Percentiles rank a stretch among this genome's conserved stretches.
These are phyloP conservation scores for Fissipunctia ypsillon DNA, from an alignment of 2,888 invertebrate genomes.

Conservation along the genomic window DNA sequence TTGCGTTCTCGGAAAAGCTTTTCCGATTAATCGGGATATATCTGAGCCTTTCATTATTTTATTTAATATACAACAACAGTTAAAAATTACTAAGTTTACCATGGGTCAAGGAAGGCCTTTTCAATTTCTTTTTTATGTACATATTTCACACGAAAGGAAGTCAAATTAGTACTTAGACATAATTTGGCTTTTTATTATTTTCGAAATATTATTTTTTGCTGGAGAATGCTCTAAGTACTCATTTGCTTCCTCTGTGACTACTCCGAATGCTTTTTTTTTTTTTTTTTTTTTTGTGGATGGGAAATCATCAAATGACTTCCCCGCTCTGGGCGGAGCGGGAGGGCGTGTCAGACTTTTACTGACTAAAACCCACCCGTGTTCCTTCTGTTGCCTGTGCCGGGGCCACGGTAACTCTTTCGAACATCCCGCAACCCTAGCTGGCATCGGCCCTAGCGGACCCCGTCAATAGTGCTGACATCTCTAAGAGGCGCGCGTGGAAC, in stretches of 20 bases:
- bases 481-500: no score
- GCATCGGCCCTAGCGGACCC: no score
- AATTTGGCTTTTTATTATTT: neutral
- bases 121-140: constrained; percentile 1
- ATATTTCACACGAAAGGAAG: constrained; percentile 1
- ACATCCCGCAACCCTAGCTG: no score
- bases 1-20: neutral
- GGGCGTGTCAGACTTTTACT: no score
- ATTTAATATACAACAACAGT: constrained; percentile 11
- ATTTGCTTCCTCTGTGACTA: neutral
- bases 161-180: neutral
- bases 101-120: constrained; percentile 3
- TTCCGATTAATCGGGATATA: neutral
- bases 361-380: no score
- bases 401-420: no score
- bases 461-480: no score
- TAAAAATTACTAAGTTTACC: constrained; percentile 4
- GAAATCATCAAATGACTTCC: no score
- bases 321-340: no score
- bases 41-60: constrained; percentile 6
- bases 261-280: neutral
- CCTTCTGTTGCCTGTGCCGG: no score
- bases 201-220: neutral
- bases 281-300: no score
- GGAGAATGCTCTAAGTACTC: constrained; percentile 3